Evolutionary conservation across 2,797 vertebrate species (phyloP), one percentile per base, ranked within the genome.

Genomic region (Acanthopagrus latus): DNA sequence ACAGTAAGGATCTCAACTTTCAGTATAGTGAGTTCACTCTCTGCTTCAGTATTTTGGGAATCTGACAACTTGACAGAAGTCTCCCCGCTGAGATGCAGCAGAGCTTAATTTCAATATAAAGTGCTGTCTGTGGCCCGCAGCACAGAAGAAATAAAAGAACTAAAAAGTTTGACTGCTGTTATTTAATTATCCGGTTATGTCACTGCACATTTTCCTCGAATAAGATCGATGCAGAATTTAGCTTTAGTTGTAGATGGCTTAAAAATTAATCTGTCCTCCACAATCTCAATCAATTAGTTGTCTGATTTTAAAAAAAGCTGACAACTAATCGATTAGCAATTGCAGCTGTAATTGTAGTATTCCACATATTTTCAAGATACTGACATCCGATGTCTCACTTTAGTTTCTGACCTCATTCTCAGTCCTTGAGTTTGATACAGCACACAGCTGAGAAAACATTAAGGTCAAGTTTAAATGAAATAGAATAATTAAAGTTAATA

Each of bases 81-180:
- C 65, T 66, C 44, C 70, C 70, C 47, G 5, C 41, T n/a, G 48
- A 27, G 71, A 63, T 52, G 18, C 48, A 77, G 55, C 38, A 4
- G 7, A 54, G 65, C 20, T 41, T 67, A 20, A 52, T 74, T 82
- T 63, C 13, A 57, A 58, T 41, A 8, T 54, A n/a, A 80, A 54
- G 12, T 48, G 33, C 65, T 79, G 50, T 13, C 54, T 29, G 50
- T 38, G 23, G 67, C 56, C 60, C 75, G 59, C 27, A 52, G n/a
- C n/a, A n/a, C n/a, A n/a, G n/a, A n/a, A n/a, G 50, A 54, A 33
- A 10, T 20, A 27, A 74, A 57, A 65, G 1, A 0, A 3, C 0
- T 6, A 38, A 46, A 44, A 33, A 59, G 11, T 29, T 5, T 16
- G n/a, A 43, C 55, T 4, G 33, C 57, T 55, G 3, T 66, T 51